These are phyloP conservation scores for Wasmannia auropunctata DNA, from an alignment of 1,140 invertebrate genomes.

Conservation along the genomic window DNA sequence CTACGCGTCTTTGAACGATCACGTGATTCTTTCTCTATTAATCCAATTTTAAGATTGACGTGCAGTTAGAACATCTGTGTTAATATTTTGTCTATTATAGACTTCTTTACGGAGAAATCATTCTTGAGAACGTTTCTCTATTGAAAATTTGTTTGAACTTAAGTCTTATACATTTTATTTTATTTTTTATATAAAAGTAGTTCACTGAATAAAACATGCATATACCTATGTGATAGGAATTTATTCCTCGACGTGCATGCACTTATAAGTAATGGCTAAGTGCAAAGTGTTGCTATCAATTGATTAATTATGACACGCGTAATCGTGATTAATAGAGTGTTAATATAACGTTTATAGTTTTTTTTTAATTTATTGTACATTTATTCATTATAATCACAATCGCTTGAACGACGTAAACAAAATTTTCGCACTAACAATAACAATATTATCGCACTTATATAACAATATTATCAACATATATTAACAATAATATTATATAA, in stretches of 20 bases:
- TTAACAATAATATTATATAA: too few relatives aligned
- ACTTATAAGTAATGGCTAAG: neutral
- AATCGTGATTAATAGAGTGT: slow-evolving; percentile 20
- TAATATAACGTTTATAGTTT: neutral
- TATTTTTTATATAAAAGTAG: neutral
- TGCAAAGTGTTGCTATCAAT: neutral
- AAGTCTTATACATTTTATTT: slow-evolving; percentile 8
- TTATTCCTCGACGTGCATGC: neutral
- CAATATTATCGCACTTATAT: neutral
- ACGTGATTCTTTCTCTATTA: neutral
- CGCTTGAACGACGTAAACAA: neutral
- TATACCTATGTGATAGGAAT: neutral
- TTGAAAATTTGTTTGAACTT: neutral
- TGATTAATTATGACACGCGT: slow-evolving; percentile 3
- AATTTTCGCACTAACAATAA: too few relatives aligned
- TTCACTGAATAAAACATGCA: neutral
- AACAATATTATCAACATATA: too few relatives aligned
- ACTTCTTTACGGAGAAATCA: neutral
- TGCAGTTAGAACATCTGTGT: neutral
- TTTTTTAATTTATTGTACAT: too few relatives aligned
- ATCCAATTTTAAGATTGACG: neutral
- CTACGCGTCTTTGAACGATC: slow-evolving; percentile 1
- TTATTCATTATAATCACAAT: neutral
- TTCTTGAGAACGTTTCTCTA: too few relatives aligned
- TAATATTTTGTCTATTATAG: neutral